These are phyloP conservation scores for Drosophila kokeensis DNA, from an alignment of 2,888 invertebrate species.

Conservation along the genomic window DNA sequence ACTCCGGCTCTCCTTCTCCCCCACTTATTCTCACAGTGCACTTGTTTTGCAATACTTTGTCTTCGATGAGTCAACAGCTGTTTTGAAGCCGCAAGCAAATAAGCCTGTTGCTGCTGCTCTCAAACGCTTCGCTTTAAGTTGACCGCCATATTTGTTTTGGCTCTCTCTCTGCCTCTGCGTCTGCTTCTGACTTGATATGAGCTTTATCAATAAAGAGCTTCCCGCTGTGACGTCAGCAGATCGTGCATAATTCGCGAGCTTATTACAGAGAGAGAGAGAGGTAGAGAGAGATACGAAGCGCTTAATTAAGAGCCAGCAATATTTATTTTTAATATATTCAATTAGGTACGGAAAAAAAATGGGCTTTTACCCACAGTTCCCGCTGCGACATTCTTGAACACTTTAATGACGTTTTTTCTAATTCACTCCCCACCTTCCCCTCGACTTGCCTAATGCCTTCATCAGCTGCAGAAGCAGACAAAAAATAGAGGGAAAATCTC, in stretches of 20 bases:
- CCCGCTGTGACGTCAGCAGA: slow-evolving; percentile 30
- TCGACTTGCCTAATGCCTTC: slow-evolving; percentile 62
- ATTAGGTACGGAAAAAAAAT: slow-evolving; percentile 17
- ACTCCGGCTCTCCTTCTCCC: background rate
- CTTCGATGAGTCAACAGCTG: slow-evolving; percentile 45
- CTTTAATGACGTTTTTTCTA: slow-evolving; percentile 27
- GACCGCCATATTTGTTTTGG: slow-evolving; percentile 37
- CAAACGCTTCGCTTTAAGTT: slow-evolving; percentile 9
- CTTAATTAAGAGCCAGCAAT: slow-evolving; percentile 1
- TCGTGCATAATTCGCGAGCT: background rate
- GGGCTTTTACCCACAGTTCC: slow-evolving; percentile 29
- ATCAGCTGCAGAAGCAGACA: slow-evolving; percentile 41
- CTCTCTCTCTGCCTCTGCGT: slow-evolving; percentile 3
- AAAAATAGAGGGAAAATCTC: slow-evolving; percentile 39
- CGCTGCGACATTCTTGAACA: slow-evolving; percentile 59
- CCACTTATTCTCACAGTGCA: slow-evolving; percentile 30
- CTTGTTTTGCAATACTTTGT: slow-evolving; percentile 13
- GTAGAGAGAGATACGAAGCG: background rate
- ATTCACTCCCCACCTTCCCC: background rate
- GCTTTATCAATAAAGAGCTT: slow-evolving; percentile 22
- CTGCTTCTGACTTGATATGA: slow-evolving; percentile 5
- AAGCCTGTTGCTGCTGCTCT: slow-evolving; percentile 40
- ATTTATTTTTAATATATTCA: slow-evolving; percentile 26
- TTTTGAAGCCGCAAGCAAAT: slow-evolving; percentile 4
- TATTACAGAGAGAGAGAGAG: background rate